phyloP scores from a whole-genome alignment of 1,140 invertebrate genomes.

The Ceratina japonica region DNA sequence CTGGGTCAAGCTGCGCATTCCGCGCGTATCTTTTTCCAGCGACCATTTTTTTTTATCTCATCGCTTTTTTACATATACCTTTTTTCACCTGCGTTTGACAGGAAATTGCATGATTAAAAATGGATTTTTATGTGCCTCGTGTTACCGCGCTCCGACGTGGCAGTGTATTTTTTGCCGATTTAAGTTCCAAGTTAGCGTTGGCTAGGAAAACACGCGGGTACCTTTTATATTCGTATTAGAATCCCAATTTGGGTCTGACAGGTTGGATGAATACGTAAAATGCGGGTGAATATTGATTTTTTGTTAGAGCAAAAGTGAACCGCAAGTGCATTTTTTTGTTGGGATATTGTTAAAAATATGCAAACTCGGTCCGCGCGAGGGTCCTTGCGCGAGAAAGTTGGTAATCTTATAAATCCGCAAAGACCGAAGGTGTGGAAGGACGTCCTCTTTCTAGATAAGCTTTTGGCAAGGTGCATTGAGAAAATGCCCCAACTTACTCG shows the following conservation, averaged over 20 bases:
- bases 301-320: neutral
- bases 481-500: constrained; percentile 11
- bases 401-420: constrained; percentile 67
- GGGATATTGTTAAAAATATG: constrained; percentile 28
- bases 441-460: constrained; percentile 51
- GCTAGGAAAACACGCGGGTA: no score
- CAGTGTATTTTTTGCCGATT: neutral
- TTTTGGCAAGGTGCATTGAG: constrained; percentile 47
- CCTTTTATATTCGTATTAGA: neutral
- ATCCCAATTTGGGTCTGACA: no score
- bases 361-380: constrained; percentile 17
- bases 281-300: neutral
- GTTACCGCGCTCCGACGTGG: neutral
- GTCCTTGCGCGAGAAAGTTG: constrained; percentile 56
- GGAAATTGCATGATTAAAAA: constrained; percentile 42
- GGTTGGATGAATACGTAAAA: neutral
- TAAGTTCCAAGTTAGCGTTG: no score
- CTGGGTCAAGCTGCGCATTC: constrained; percentile 58
- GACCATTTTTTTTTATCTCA: constrained; percentile 30
- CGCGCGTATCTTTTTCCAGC: constrained; percentile 50
- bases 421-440: constrained; percentile 55
- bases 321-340: constrained; percentile 23
- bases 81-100: constrained; percentile 29
- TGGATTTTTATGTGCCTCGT: constrained; percentile 27
- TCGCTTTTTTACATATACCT: constrained; percentile 25